Evolutionary conservation across 2,113 vertebrate genomes (phyloP).

Genomic region (Notarius lentiginosus): DNA sequence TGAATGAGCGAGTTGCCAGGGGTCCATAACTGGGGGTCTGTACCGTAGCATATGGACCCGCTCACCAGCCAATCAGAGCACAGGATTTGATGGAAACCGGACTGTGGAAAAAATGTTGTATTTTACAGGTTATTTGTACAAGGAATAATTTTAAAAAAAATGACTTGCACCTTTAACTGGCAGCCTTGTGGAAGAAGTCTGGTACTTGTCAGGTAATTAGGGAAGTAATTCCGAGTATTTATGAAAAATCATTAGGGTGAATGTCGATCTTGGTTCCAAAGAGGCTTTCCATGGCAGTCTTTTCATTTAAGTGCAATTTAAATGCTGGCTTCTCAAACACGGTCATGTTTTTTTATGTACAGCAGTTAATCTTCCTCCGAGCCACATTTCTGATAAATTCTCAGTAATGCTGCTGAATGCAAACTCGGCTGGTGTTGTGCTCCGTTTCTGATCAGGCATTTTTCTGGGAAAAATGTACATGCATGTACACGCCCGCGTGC

Average conservation of each 20-base stretch:
- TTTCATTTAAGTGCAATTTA: not conserved
- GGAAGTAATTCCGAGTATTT: not conserved
- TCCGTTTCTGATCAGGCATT: not conserved
- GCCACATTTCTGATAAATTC: not conserved
- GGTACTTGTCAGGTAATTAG: not conserved
- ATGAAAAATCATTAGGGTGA: not conserved
- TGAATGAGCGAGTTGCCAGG: too few relatives aligned
- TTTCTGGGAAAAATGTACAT: not conserved
- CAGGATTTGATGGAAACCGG: too few relatives aligned
- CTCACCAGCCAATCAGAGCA: too few relatives aligned
- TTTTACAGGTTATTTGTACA: not conserved
- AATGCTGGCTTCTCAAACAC: not conserved
- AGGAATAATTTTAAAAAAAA: not conserved
- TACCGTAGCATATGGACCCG: too few relatives aligned
- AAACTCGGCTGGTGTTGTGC: not conserved
- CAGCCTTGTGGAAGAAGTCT: not conserved
- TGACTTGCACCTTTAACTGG: not conserved
- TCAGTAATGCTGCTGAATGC: not conserved
- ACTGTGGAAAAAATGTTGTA: too few relatives aligned
- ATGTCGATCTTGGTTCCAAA: not conserved
- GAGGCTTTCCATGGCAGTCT: not conserved
- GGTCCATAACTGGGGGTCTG: too few relatives aligned
- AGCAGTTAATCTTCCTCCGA: not conserved
- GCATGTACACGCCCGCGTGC: not conserved
- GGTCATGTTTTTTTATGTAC: not conserved